Conservation (phyloP, 2,797 vertebrate genomes). For the Sitta carolinensis region DNA sequence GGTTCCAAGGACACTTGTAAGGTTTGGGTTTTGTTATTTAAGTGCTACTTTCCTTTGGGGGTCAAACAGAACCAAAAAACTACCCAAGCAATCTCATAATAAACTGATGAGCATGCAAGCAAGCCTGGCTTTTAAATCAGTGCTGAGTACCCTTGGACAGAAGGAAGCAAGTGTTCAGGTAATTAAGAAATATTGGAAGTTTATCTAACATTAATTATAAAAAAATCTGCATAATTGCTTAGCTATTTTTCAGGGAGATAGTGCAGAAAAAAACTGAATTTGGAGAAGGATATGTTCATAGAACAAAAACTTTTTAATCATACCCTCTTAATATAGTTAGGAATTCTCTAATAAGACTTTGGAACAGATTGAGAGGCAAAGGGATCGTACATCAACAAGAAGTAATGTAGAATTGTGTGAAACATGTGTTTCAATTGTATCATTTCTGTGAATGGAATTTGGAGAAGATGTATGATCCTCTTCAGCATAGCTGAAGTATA, state of each 20-base stretch:
- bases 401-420: neutral
- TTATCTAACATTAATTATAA: neutral
- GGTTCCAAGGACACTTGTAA: neutral
- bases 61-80: neutral
- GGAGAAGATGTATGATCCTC: neutral
- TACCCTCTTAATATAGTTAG: neutral
- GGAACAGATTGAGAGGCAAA: neutral
- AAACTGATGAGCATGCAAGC: neutral
- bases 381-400: neutral
- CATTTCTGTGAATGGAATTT: neutral
- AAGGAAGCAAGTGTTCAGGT: neutral
- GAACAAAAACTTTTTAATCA: neutral
- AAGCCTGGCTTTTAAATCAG: neutral
- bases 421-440: neutral
- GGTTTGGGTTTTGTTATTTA: neutral
- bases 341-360: neutral
- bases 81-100: neutral
- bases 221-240: neutral
- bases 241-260: neutral
- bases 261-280: neutral
- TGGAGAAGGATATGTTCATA: neutral
- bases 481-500: neutral
- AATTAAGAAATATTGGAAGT: slow-evolving; percentile 10
- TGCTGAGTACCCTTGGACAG: neutral
- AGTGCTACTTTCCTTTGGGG: neutral